Evolutionary conservation across 2,888 invertebrate genomes (phyloP).

Genomic region (Scaeva pyrastri): DNA sequence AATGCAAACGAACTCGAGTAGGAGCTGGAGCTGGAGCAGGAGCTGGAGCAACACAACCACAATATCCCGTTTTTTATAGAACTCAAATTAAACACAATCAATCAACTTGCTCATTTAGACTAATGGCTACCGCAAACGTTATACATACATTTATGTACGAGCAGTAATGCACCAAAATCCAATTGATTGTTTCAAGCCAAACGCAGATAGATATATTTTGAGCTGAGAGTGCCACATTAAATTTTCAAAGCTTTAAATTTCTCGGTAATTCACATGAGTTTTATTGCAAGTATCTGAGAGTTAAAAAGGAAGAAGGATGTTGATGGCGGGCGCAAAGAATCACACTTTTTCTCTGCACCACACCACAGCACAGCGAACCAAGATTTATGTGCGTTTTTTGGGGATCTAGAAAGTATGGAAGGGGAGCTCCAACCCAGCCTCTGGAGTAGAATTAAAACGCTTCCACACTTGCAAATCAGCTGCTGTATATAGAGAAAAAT

Average conservation of each 20-base stretch:
- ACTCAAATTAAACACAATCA: slow-evolving; percentile 21
- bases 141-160: no score
- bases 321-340: slow-evolving; percentile 33
- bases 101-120: slow-evolving; percentile 31
- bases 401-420: not conserved
- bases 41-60: slow-evolving; percentile 11
- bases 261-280: not conserved
- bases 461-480: slow-evolving; percentile 31
- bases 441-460: slow-evolving; percentile 26
- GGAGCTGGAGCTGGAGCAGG: no score
- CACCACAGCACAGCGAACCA: slow-evolving; percentile 24
- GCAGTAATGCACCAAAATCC: slow-evolving; percentile 26
- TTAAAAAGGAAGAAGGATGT: slow-evolving; percentile 9
- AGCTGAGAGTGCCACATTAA: not conserved
- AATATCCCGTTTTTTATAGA: slow-evolving; percentile 3
- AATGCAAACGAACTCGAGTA: not conserved
- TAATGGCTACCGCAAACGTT: slow-evolving; percentile 32
- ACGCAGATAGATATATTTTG: not conserved
- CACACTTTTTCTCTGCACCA: slow-evolving; percentile 11
- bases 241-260: slow-evolving; percentile 27
- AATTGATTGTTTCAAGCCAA: not conserved
- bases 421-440: slow-evolving; percentile 1
- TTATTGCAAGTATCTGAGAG: not conserved
- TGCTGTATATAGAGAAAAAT: not conserved
- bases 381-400: slow-evolving; percentile 26